Evolutionary conservation across 92 coral and sea anemone genomes (phyloP), one percentile per base, ranked within the genome.

Genomic region (Parazoanthus darwini): DNA sequence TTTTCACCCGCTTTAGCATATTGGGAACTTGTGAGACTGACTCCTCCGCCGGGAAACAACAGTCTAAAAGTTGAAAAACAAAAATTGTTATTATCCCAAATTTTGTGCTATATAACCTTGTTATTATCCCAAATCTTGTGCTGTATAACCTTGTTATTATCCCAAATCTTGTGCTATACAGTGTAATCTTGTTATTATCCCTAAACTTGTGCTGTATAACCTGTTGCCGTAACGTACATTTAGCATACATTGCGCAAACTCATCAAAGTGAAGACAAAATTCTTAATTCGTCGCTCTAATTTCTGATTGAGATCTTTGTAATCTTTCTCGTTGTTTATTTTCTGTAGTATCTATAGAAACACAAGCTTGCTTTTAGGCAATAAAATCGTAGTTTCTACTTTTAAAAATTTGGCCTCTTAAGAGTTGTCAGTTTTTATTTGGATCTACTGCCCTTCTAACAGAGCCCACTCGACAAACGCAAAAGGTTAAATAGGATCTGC

Each of bases 11-110:
- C 92, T 70, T 81, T 70, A 16, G 91, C 94, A 84, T 95, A 96
- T 9, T 87, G 92, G 75, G 99, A 96, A 16, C 77, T 87, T 58
- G 86, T 86, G 73, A 96, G 79, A 89, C 91, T 78, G 38, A 88
- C 94, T 65, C 89, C 91, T 44, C 99, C 99, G 3, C 99, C 99
- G 58, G 99, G 99, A 92, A 96, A 89, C 39, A 96, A 82, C 23
- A 94, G 93, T 11, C 98, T 94, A 58, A 10, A 22, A 58, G 29
- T 22, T 11, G 51, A 9, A 54, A 33, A 39, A 67, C 35, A 33
- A 74, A 74, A 2, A 14, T 74, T 74, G 16, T 33, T 33, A 0
- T 63, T 63, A 5, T 14, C 70, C 26, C 26, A 2, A 63, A 63
- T 63, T 1, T 63, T 63, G 5, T 18, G 23, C 14, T 20, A 63